Conservation (phyloP, 2,797 vertebrate genomes). For the Bovichtus variegatus region DNA sequence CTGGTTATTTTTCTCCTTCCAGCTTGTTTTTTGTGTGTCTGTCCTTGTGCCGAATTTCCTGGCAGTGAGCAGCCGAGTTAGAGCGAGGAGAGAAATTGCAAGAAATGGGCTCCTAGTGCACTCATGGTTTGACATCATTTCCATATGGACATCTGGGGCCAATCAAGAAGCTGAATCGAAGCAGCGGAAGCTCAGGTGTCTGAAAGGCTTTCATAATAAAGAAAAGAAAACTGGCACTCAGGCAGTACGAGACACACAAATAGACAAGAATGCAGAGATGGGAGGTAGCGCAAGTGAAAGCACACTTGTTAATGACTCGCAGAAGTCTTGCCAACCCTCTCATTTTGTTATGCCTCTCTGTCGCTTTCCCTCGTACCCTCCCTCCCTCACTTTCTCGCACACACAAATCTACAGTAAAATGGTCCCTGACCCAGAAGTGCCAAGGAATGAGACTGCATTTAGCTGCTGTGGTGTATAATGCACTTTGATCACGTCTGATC, state of each 20-base stretch:
- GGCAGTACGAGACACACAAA: conserved; percentile 37
- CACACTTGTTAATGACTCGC: conserved; percentile 50
- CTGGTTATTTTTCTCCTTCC: conserved; percentile 37
- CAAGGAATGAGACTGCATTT: conserved; percentile 62
- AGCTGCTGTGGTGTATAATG: conserved; percentile 62
- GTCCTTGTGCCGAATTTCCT: conserved; percentile 38
- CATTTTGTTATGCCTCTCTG: conserved; percentile 16
- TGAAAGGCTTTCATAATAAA: conserved; percentile 66
- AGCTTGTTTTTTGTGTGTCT: conserved; percentile 43
- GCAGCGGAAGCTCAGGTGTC: conserved; percentile 73
- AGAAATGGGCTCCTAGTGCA: conserved; percentile 61
- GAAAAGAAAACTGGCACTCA: conserved; percentile 44
- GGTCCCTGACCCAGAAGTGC: conserved; percentile 71
- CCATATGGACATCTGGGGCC: conserved; percentile 72
- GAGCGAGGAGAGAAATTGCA: conserved; percentile 51
- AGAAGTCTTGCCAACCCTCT: conserved; percentile 47
- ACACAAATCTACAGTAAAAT: conserved; percentile 52
- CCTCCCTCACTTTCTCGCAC: background rate
- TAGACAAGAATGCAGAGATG: conserved; percentile 45
- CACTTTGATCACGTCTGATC: conserved; percentile 76
- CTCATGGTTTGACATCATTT: conserved; percentile 67
- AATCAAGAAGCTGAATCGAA: conserved; percentile 66
- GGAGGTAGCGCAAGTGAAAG: conserved; percentile 23
- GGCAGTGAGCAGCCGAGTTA: conserved; percentile 56
- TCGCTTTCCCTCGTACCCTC: conserved; percentile 5